Evolutionary conservation across 2,888 invertebrate species (phyloP), one percentile per base, ranked within the genome.

Genomic region (Drosophila cracens): DNA sequence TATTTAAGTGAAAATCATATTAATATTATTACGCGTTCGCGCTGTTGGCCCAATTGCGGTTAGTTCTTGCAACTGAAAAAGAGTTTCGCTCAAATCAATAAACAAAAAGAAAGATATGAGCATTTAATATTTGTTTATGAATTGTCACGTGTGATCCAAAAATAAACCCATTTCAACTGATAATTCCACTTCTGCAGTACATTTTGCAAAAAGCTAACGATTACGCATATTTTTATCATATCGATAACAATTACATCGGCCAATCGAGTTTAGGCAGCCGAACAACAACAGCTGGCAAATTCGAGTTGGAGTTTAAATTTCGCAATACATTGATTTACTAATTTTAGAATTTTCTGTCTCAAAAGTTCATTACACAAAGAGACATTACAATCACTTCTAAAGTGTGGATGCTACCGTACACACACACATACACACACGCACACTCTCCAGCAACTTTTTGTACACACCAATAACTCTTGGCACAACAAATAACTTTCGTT

Each of bases 1-100:
- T 46, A 46, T 54, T 61, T 29, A 43, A 13, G n/a, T 52, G 6
- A 13, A n/a, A n/a, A 16, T 36, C 18, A 27, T 31, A 49, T 38
- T 52, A 13, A 29, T 18, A 46, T 46, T 13, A 52, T 74, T 59
- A 59, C 70, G 29, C 34, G 69, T 62, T 36, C 70, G 54, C 49
- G 27, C 38, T 11, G 51, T 52, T 21, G 46, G n/a, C 38, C 53
- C 43, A 68, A 38, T 52, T 57, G 5, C 13, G 16, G 27, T 43
- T 43, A 52, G 21, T 53, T 53, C 33, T 16, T 2, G 16, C 34
- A 21, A 8, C 16, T 11, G 10, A 36, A 25, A 46, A 46, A 11
- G 2, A 21, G 7, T 21, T 40, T 40, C n/a, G n/a, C 40, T 16
- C 8, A 52, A 21, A 31, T 31, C 18, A 49, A 49, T 27, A 49